These are phyloP conservation scores for Rana temporaria DNA, from an alignment of 2,113 vertebrate species.

Conservation along the genomic window DNA sequence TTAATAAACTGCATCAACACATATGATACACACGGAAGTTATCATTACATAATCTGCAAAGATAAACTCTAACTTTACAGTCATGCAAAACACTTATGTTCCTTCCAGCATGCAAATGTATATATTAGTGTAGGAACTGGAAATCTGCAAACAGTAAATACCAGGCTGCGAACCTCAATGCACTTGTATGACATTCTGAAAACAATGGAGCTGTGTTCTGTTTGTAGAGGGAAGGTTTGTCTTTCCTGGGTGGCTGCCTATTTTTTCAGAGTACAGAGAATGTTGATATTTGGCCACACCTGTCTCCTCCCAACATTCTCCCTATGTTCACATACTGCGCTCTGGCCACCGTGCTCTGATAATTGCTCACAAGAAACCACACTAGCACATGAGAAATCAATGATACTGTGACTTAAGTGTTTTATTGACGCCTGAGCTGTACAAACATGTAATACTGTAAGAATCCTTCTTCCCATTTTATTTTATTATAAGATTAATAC, in stretches of 20 bases:
- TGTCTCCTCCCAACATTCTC: conserved; percentile 54
- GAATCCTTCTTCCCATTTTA: conserved; percentile 30
- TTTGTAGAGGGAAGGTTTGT: conserved; percentile 3
- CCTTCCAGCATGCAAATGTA: not conserved
- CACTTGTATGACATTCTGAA: not conserved
- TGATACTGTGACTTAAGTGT: conserved; percentile 51
- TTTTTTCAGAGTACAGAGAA: conserved; percentile 57
- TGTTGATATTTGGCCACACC: conserved; percentile 53
- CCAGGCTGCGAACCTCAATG: not conserved
- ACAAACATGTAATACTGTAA: conserved; percentile 49
- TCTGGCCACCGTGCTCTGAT: conserved; percentile 25
- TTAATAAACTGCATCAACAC: too few species aligned
- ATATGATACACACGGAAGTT: too few species aligned
- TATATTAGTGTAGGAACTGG: not conserved
- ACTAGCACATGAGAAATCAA: conserved; percentile 30
- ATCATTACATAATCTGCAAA: too few species aligned
- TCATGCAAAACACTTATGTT: not conserved
- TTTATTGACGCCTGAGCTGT: conserved; percentile 37
- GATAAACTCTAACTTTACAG: too few species aligned
- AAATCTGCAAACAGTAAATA: not conserved
- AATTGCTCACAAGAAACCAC: conserved; percentile 51
- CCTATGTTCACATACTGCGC: conserved; percentile 45
- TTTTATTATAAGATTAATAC: conserved; percentile 32
- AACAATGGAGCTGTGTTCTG: conserved; percentile 18
- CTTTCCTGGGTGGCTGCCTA: conserved; percentile 47